Evolutionary conservation across 92 coral and sea anemone species (phyloP), one percentile per base, ranked within the genome.

Genomic region (Plumapathes pennacea): DNA sequence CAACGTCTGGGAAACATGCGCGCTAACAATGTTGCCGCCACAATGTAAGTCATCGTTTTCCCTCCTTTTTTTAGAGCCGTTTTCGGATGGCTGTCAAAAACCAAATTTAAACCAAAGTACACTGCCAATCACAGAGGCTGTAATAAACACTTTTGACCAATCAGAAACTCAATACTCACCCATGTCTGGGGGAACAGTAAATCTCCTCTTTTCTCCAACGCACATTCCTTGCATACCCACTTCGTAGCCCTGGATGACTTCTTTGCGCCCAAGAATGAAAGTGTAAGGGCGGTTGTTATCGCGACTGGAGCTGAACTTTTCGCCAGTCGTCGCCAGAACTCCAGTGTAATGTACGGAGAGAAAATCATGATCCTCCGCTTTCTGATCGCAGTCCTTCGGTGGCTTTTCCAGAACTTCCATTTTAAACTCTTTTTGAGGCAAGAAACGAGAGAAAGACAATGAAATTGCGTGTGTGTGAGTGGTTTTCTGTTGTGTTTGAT

Each of bases 231-330:
- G 54, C 15, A 94, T 89, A 10, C 99, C 99, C 54, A 80, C 62
- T 41, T 94, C 99, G 90, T 90, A 94, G 4, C 99, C 99, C 66
- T 85, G 78, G 47, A 94, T 94, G 20, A 94, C 99, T 86, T 72
- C 76, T 10, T 96, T 94, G 60, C 74, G 72, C 6, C 99, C 99
- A 20, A 94, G 69, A 18, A 94, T 94, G 57, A 94, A 94, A 34
- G 88, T 96, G 46, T 88, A 94, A n/a, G 96, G 80, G 25, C 77
- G 75, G 5, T 81, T 78, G 24, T 90, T 76, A 14, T 77, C 72
- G 43, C 45, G 96, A 29, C 96, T 87, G 8, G 96, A 87, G 67
- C 83, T 90, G 41, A 87, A 87, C 62, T 71, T 80, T 29, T 85
- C 77, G 10, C 90, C 90, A 60, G 72, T 80, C 57, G 54, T 69